Conservation (phyloP, 2,113 vertebrate genomes). For the Porphyrio hochstetteri region DNA sequence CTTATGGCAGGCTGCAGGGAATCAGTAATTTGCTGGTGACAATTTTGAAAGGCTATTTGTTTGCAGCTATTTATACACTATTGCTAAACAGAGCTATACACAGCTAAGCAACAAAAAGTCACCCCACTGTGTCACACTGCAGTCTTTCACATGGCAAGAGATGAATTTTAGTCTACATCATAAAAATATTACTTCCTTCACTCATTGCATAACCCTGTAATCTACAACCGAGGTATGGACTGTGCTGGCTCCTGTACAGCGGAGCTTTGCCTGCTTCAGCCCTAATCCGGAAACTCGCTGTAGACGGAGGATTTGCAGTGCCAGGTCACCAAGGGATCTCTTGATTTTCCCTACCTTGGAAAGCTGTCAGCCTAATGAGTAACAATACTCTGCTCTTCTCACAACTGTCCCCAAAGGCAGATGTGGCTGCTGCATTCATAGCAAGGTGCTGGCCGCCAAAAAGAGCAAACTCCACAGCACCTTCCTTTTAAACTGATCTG, state of each 20-base stretch:
- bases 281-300: conserved; percentile 41
- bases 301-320: conserved; percentile 22
- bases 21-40: neutral
- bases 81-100: neutral
- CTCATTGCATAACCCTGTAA: conserved; percentile 46
- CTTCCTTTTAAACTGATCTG: neutral
- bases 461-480: fast-evolving
- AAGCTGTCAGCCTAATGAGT: neutral
- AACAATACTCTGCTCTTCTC: neutral
- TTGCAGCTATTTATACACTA: neutral
- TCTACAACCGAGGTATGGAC: conserved; percentile 16
- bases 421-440: neutral
- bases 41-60: neutral
- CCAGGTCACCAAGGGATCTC: conserved; percentile 23
- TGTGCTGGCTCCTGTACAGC: neutral
- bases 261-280: conserved; percentile 48
- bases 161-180: neutral
- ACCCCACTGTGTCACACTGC: neutral
- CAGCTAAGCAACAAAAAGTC: neutral
- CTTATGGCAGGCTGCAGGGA: neutral
- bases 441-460: neutral
- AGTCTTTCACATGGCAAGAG: neutral
- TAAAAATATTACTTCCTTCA: neutral
- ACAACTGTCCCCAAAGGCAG: neutral
- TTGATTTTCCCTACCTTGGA: conserved; percentile 13